Conservation (phyloP, 1,140 invertebrate genomes). For the Chrysomallon squamiferum region DNA sequence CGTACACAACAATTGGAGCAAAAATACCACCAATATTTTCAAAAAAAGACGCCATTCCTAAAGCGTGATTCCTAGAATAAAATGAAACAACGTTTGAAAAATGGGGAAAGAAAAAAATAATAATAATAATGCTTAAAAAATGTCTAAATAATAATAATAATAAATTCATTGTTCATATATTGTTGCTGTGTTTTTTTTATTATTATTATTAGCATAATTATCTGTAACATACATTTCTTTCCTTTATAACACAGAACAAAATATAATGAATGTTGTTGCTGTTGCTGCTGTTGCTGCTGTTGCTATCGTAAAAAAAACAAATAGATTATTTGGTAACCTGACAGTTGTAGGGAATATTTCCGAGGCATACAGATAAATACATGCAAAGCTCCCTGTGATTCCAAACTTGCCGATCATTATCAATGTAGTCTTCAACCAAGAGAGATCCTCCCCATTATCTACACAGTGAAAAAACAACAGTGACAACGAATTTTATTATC, state of each 20-base stretch:
- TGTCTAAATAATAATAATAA: too few relatives aligned
- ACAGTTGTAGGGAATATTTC: slow-evolving; percentile 60
- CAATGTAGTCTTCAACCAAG: slow-evolving; percentile 71
- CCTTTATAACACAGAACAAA: too few relatives aligned
- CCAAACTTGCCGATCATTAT: slow-evolving; percentile 84
- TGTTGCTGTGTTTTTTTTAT: too few relatives aligned
- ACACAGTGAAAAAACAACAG: slow-evolving; percentile 12
- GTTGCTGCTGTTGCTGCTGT: too few relatives aligned
- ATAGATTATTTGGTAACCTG: slow-evolving; percentile 24
- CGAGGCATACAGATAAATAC: slow-evolving; percentile 52
- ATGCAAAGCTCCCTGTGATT: slow-evolving; percentile 75
- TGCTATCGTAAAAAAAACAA: too few relatives aligned
- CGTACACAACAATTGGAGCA: slow-evolving; percentile 52
- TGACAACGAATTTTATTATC: neutral
- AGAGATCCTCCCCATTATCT: slow-evolving; percentile 59
- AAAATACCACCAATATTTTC: slow-evolving; percentile 51
- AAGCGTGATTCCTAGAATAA: slow-evolving; percentile 41
- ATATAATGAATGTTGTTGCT: too few relatives aligned
- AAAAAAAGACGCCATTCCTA: slow-evolving; percentile 52
- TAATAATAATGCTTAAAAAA: too few relatives aligned
- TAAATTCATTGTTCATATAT: too few relatives aligned
- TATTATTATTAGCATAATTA: too few relatives aligned
- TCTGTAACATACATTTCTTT: too few relatives aligned
- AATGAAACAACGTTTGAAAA: too few relatives aligned
- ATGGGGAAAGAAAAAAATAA: too few relatives aligned